Evolutionary conservation across 2,797 vertebrate species (phyloP).

Genomic region (Columba guinea): DNA sequence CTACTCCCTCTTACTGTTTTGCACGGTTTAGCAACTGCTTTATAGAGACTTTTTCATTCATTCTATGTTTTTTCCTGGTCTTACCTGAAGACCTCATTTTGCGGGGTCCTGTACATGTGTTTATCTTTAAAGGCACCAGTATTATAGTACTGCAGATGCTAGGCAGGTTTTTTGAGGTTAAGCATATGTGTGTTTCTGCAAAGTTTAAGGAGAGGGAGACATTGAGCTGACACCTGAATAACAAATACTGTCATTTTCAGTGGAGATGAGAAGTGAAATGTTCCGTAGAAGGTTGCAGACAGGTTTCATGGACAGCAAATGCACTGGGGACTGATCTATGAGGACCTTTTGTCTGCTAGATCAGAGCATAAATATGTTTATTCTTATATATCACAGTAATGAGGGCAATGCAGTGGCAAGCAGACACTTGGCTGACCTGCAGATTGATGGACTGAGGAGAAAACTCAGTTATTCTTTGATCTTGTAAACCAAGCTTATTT

Average conservation of each 20-base stretch:
- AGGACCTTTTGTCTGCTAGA: slow-evolving; percentile 2
- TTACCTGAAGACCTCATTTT: not conserved
- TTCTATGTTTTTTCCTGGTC: not conserved
- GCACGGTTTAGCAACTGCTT: not conserved
- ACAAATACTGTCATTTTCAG: slow-evolving; percentile 24
- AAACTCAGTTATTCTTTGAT: not conserved
- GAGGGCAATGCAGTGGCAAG: not conserved
- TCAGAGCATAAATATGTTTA: slow-evolving; percentile 15
- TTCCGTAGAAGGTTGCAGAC: slow-evolving; percentile 16
- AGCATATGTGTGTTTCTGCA: not conserved
- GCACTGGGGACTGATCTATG: not conserved
- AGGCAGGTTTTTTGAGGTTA: not conserved
- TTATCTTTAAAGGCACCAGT: not conserved
- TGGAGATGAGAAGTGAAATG: not conserved
- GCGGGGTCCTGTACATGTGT: not conserved
- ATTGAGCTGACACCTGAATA: slow-evolving; percentile 12
- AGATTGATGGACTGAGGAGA: not conserved
- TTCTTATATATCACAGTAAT: slow-evolving; percentile 7
- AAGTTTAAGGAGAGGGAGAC: not conserved
- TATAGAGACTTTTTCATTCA: not conserved
- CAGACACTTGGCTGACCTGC: not conserved
- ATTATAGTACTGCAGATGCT: not conserved
- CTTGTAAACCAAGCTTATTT: not conserved
- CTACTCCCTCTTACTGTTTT: not conserved
- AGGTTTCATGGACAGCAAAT: not conserved